Evolutionary conservation across 2,113 vertebrate species (phyloP).

Genomic region (Atlantisia rogersi): DNA sequence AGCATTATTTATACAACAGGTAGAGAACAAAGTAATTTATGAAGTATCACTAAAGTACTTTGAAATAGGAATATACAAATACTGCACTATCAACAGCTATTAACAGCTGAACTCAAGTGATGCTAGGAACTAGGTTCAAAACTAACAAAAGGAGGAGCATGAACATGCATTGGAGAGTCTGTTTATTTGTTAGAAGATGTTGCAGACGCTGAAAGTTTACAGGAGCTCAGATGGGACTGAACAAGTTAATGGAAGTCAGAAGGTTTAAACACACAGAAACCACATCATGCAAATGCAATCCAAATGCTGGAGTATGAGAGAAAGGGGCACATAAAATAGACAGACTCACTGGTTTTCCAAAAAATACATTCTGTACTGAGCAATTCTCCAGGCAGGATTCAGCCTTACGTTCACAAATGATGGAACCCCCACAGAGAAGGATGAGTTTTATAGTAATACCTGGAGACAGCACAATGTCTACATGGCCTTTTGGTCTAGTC

Average conservation of each 20-base stretch:
- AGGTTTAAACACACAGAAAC: neutral
- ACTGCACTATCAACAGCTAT: neutral
- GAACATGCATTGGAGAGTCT: neutral
- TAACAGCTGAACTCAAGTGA: neutral
- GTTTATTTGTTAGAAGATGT: neutral
- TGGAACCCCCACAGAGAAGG: neutral
- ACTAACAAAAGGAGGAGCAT: neutral
- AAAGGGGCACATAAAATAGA: neutral
- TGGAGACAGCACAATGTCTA: neutral
- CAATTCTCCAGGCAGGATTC: neutral
- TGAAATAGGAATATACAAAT: neutral
- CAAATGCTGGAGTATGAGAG: neutral
- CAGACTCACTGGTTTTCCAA: neutral
- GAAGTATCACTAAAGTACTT: neutral
- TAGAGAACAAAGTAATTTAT: neutral
- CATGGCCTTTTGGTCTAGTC: neutral
- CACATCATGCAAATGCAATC: neutral
- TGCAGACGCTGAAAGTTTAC: neutral
- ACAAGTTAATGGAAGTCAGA: neutral
- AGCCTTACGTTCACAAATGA: neutral
- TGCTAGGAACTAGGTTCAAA: neutral
- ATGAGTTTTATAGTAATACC: neutral
- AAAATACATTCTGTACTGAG: neutral
- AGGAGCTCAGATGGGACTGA: neutral
- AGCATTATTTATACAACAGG: neutral